Base-by-base conservation (phyloP, 1,140 invertebrate species). In the Calliphora vicina region DNA sequence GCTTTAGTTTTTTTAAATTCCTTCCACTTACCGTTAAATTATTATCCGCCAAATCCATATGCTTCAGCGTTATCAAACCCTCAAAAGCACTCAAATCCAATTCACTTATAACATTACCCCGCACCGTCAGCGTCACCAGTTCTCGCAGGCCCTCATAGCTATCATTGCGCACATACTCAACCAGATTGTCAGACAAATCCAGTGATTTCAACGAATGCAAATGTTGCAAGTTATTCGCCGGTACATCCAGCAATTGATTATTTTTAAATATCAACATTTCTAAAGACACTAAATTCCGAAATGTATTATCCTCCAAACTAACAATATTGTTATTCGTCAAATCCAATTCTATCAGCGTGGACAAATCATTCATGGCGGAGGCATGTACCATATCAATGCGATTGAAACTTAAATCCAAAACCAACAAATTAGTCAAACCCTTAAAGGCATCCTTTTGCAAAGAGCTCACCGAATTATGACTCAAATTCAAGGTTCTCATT, bases 21-120 rank as follows among this genome's bases (percentile, higher is more conserved):
- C 50, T 10, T 57, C 17, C 6, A 87, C 90, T 88, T 76, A 91
- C 91, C 83, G 95, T 95, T 85, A 97, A 92, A 91, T 96, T 96
- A 89, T 97, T 97, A 85, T 95, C 94, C 80, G 95, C 94, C 81
- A 98, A 90, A 89, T 97, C 94, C 76, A 98, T 91, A 85, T 93
- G 92, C 72, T 94, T 92, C 1, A 98, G 88, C 50, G 93, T 93
- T 42, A 93, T 92, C 29, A 96, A 90, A 83, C 93, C 93, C 83
- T 95, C 93, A 84, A 97, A 94, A 50, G 95, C 93, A 80, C 93
- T 92, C 83, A 93, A 92, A 87, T 94, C 92, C 81, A 96, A 92
- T 76, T 92, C 93, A 84, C 92, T 92, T 84, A 97, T 94, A 29
- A 96, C 92, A 91, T 96, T 97, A 81, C 93, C 94, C 80, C 94